Evolutionary conservation across 1,140 invertebrate species (phyloP).

Genomic region (Pomacea maculata): DNA sequence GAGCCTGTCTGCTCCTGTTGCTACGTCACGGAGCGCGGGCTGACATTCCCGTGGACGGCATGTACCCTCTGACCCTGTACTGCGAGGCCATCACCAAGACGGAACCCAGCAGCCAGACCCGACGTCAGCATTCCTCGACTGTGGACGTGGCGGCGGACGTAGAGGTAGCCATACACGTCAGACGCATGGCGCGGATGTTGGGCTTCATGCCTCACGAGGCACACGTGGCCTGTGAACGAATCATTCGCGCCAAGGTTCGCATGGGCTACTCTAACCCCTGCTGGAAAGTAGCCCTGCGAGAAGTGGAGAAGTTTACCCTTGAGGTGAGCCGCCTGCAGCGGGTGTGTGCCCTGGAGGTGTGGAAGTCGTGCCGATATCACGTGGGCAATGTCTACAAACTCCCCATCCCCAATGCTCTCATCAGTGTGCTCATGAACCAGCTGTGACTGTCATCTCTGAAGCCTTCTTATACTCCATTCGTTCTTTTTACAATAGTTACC

Average conservation of each 20-base stretch:
- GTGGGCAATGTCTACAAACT: constrained; percentile 23
- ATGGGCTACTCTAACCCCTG: not conserved
- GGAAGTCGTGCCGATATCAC: constrained; percentile 22
- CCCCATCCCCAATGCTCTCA: constrained; percentile 19
- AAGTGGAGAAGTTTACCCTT: constrained; percentile 4
- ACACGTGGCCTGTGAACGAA: not conserved
- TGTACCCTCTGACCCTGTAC: constrained; percentile 15
- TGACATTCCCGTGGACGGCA: constrained; percentile 18
- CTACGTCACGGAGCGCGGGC: constrained; percentile 49
- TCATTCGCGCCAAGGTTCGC: not conserved
- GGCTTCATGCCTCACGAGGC: constrained; percentile 7
- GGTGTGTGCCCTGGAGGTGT: constrained; percentile 23
- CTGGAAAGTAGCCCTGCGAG: not conserved
- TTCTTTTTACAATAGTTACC: no score
- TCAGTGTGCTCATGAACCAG: constrained; percentile 15
- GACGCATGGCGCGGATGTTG: constrained; percentile 14
- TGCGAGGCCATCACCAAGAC: not conserved
- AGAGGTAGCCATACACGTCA: not conserved
- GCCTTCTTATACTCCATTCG: no score
- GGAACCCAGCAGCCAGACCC: no score
- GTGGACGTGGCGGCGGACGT: not conserved
- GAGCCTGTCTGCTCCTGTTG: constrained; percentile 34
- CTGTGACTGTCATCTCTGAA: not conserved
- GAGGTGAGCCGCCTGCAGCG: constrained; percentile 18
- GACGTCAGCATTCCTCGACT: no score